phyloP scores from a whole-genome alignment of 2,888 invertebrate species.

The Macrophya annulata region DNA sequence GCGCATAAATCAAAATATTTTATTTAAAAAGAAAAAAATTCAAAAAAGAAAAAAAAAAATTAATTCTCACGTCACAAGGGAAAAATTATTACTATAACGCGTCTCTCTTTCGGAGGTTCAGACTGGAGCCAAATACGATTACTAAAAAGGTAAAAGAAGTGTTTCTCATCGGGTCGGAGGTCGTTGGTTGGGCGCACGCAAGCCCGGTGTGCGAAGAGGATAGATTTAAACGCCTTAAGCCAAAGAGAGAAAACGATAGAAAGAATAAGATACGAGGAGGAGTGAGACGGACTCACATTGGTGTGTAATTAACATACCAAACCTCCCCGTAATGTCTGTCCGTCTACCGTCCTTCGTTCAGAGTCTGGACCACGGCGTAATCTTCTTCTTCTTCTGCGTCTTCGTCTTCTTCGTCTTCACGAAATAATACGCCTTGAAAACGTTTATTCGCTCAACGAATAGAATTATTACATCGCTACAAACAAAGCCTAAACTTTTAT shows the following conservation, averaged over 20 bases:
- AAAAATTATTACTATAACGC: conserved; percentile 16
- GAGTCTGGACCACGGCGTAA: conserved; percentile 47
- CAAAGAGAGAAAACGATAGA: conserved; percentile 28
- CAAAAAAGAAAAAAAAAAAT: neutral
- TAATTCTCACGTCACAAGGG: neutral
- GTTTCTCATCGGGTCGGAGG: conserved; percentile 75
- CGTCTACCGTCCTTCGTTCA: conserved; percentile 58
- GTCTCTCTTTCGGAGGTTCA: neutral
- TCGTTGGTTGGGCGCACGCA: conserved; percentile 73
- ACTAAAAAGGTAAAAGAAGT: conserved; percentile 65
- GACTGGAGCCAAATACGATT: conserved; percentile 35
- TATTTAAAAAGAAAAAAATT: neutral
- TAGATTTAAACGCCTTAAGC: conserved; percentile 62
- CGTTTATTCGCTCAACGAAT: conserved; percentile 18
- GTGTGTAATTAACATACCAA: conserved; percentile 79
- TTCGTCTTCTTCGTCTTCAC: neutral
- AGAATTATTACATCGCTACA: conserved; percentile 7
- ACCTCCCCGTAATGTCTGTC: conserved; percentile 69
- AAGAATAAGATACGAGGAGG: conserved; percentile 58
- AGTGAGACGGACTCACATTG: conserved; percentile 69
- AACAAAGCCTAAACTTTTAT: neutral
- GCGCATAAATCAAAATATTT: too few relatives aligned
- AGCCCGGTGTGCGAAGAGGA: conserved; percentile 68
- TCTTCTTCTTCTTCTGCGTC: conserved; percentile 28
- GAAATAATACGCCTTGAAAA: conserved; percentile 43